A percentile compares a stretch with the other conserved stretches of the same genome.
phyloP scores from a whole-genome alignment of 2,113 vertebrate genomes.

The Carettochelys insculpta region DNA sequence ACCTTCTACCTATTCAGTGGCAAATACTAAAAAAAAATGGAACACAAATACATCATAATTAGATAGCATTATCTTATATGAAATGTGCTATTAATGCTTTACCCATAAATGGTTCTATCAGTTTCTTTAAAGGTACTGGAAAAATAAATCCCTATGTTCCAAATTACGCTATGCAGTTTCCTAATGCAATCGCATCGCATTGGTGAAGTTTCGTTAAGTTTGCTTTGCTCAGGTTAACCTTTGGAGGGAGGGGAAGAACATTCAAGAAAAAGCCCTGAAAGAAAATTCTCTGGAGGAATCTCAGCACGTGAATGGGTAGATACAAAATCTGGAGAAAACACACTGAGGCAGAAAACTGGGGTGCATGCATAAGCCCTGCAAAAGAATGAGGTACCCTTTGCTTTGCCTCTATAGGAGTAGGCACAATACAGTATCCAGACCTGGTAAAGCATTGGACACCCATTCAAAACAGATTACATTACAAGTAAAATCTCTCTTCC shows the following conservation, averaged over 20 bases:
- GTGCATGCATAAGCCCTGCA: neutral
- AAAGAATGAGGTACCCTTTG: neutral
- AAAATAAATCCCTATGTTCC: neutral
- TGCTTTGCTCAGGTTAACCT: neutral
- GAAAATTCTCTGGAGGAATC: neutral
- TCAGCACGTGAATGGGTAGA: neutral
- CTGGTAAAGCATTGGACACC: neutral
- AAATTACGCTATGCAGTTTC: neutral
- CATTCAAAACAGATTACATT: neutral
- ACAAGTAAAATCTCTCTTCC: neutral
- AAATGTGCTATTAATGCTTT: neutral
- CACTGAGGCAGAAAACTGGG: neutral
- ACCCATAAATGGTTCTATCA: neutral
- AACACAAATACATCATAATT: neutral
- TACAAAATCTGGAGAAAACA: neutral
- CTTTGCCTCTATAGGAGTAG: neutral
- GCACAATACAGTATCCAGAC: neutral
- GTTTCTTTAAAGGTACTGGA: neutral
- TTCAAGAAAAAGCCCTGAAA: neutral
- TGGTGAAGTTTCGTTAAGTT: neutral
- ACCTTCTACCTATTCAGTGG: neutral
- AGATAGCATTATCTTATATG: neutral
- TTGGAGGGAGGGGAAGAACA: neutral
- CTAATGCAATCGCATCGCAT: neutral
- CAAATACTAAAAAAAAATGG: neutral